Evolutionary conservation across 2,797 vertebrate genomes (phyloP).

Genomic region (Acridotheres tristis): DNA sequence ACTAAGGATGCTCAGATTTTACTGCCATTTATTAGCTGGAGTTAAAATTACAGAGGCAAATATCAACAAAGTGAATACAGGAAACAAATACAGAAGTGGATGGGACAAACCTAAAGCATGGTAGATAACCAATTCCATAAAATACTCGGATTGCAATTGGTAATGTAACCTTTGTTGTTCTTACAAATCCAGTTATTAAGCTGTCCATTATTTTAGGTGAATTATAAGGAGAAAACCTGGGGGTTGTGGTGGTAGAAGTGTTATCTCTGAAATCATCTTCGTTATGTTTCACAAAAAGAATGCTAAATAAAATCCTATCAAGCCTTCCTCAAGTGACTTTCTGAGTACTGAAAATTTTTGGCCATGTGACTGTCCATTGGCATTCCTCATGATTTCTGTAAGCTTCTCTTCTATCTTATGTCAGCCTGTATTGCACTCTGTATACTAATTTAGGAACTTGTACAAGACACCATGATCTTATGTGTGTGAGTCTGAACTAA

Average conservation of each 20-base stretch:
- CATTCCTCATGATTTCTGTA: constrained; percentile 7
- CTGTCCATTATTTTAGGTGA: not conserved
- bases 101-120: not conserved
- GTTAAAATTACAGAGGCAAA: not conserved
- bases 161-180: not conserved
- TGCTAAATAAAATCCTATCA: not conserved
- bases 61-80: not conserved
- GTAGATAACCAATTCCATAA: not conserved
- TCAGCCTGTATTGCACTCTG: not conserved
- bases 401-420: not conserved
- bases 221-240: not conserved
- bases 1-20: not conserved
- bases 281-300: not conserved
- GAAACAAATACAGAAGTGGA: not conserved
- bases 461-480: not conserved
- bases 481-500: not conserved
- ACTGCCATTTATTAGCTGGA: not conserved
- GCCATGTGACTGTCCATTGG: not conserved
- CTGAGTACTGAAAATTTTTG: not conserved
- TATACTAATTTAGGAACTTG: not conserved
- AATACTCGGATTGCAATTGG: not conserved
- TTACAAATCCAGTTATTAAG: not conserved
- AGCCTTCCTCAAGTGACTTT: constrained; percentile 7
- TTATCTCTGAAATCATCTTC: not conserved
- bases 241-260: rapidly evolving